Evolutionary conservation across 2,113 vertebrate genomes (phyloP).

Genomic region (Bungarus multicinctus): DNA sequence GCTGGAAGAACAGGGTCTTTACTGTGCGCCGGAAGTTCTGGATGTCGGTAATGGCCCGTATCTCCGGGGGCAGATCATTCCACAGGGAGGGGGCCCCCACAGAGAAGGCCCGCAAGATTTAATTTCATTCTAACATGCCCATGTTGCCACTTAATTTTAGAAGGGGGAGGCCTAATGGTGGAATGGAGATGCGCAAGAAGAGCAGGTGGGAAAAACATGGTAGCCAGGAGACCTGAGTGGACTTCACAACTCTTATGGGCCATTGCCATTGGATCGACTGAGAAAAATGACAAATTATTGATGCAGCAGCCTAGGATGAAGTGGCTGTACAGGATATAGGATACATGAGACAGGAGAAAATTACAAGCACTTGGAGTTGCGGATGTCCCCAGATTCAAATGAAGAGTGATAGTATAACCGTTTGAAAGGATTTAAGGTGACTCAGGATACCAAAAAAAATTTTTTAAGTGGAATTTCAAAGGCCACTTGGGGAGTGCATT

Average conservation of each 20-base stretch:
- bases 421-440: not conserved
- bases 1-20: too few species aligned
- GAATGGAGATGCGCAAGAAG: not conserved
- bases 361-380: not conserved
- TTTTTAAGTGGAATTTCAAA: not conserved
- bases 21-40: too few species aligned
- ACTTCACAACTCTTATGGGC: not conserved
- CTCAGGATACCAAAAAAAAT: not conserved
- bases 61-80: too few species aligned
- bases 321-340: not conserved
- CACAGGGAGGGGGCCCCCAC: too few species aligned
- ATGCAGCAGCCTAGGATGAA: not conserved
- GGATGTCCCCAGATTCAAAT: not conserved
- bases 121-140: not conserved
- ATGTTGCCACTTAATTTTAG: not conserved
- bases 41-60: too few species aligned
- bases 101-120: too few species aligned
- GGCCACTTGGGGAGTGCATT: not conserved
- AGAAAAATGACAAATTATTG: not conserved
- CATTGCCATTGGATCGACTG: not conserved
- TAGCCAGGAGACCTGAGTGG: not conserved
- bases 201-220: not conserved
- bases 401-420: not conserved
- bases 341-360: not conserved
- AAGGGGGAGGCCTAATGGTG: not conserved